These are phyloP conservation scores for Zalophus californianus DNA, from an alignment of 2,797 vertebrate genomes.

Conservation along the genomic window DNA sequence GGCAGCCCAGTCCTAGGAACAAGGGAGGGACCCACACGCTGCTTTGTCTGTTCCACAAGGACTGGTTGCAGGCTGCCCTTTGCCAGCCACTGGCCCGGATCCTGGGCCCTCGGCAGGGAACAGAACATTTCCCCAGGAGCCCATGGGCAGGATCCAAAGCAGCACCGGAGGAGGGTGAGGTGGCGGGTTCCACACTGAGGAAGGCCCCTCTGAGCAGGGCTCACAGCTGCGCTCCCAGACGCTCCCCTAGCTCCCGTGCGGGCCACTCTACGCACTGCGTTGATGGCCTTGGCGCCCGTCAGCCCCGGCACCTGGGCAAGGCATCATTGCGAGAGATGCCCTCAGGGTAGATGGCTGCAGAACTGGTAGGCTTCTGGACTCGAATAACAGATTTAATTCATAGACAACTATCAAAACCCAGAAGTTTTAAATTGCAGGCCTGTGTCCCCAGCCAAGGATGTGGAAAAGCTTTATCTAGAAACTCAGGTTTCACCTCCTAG, in stretches of 20 bases:
- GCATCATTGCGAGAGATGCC: background rate
- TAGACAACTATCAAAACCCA: background rate
- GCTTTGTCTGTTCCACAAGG: background rate
- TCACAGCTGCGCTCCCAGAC: background rate
- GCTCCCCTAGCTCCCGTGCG: fast-evolving
- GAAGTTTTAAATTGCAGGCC: background rate
- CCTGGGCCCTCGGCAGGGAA: background rate
- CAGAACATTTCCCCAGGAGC: background rate
- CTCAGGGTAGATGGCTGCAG: background rate
- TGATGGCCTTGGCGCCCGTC: fast-evolving
- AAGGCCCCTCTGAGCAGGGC: background rate
- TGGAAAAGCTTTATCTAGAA: constrained; percentile 41
- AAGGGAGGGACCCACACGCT: fast-evolving
- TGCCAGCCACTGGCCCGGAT: background rate
- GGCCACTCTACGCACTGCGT: background rate
- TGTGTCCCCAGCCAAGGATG: background rate
- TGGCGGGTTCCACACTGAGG: background rate
- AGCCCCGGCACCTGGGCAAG: fast-evolving
- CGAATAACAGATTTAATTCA: background rate
- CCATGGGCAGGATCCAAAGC: background rate
- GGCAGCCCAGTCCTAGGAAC: background rate
- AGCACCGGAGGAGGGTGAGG: background rate
- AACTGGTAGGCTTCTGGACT: background rate
- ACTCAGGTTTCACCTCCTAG: constrained; percentile 45
- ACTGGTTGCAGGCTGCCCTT: background rate